Base-by-base conservation (phyloP, 2,888 invertebrate species). In the Spicauda simplicius region DNA sequence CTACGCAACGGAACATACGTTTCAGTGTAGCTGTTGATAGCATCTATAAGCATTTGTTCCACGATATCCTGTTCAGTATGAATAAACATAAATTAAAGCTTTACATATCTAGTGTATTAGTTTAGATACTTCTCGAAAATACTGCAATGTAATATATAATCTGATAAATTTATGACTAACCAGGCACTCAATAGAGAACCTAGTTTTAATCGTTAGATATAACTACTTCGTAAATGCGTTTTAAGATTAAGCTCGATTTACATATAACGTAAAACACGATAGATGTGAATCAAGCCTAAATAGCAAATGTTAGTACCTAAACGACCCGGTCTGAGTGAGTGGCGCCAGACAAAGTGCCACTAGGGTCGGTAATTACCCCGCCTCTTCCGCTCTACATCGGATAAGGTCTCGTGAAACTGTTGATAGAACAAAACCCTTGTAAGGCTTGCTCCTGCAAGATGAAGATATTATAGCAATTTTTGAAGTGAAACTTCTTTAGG, bases 341-440 rank as follows among this genome's bases (percentile, higher is more conserved):
- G 33, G 45, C 63, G 55, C 18, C 30, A 63, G 63, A 63, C 63
- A 54, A 55, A 63, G 63, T 63, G 55, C 55, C 48, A 63, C 63
- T 56, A 48, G 55, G 10, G 63, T 18, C n/a, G 25, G 48, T 63
- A 63, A 63, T 63, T 63, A 63, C n/a, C 8, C 45, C n/a, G 14
- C 56, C 45, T 63, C 63, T 55, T 45, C n/a, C 45, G 45, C 45
- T 45, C 45, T 5, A 45, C 45, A 45, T 45, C 45, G 45, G 45
- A 45, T 45, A 45, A 2, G n/a, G 45, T 45, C 45, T 45, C 14
- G 45, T 45, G 45, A n/a, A 45, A 45, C 45, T 37, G 45, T n/a
- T n/a, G 45, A 45, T 45, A 14, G 4, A 45, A 45, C 45, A n/a
- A 2, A 45, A 11, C 33, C 33, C 3, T 33, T 6, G n/a, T n/a